Base-by-base conservation (phyloP, 2,113 vertebrate genomes). In the Craseonycteris thonglongyai region DNA sequence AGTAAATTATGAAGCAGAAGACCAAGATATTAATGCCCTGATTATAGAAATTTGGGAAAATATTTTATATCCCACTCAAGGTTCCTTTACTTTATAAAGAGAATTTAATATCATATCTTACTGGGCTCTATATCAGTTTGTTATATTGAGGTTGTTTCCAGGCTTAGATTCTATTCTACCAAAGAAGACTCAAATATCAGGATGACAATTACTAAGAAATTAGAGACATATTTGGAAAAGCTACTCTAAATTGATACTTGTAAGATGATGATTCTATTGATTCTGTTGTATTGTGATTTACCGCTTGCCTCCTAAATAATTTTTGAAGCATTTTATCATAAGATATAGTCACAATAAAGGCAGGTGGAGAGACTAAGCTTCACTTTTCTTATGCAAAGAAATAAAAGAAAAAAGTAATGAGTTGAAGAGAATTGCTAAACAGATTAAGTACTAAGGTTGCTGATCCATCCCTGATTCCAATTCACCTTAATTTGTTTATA, bases 401-500 rank as follows among this genome's bases (percentile, higher is more conserved):
- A 49, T 88, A 35, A 91, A 95, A 90, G 87, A 22, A 90, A 2
- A 84, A 94, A 75, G 28, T 22, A 86, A 96, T 81, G 40, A 33
- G 59, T 93, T 47, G 35, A 88, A 81, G 68, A 97, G 97, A 97
- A 96, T 90, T 4, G 72, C 24, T 42, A 12, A 96, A 82, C 79
- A 95, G 86, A 96, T 89, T 83, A 83, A 96, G 95, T 14, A 75
- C 33, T 66, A 80, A 83, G n/a, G 78, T 61, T 84, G 54, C 22
- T 94, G 96, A 96, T 96, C 63, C 79, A 71, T 94, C 95, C 79
- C 85, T 92, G 71, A 65, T 95, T 96, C 85, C 86, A 87, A 95
- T 88, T 98, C 96, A 91, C 74, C 94, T 97, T 95, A 96, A 96
- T 95, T 94, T 96, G 72, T 51, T 89, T 89, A 75, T 87, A 96